phyloP scores from a whole-genome alignment of 2,797 vertebrate genomes.

The Sciurus carolinensis region DNA sequence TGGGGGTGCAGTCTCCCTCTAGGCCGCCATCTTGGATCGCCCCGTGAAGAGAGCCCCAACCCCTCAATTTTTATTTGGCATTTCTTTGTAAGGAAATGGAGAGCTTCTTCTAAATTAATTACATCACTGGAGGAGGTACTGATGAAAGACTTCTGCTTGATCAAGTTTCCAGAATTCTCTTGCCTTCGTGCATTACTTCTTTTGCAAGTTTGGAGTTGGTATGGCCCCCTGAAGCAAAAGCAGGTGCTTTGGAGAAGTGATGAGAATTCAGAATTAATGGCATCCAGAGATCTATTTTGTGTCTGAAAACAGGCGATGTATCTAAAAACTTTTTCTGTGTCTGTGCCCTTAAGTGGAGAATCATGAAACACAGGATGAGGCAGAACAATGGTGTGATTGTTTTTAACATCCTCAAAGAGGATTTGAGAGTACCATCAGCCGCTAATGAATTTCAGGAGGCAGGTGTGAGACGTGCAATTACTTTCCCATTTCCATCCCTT shows the following conservation, averaged over 20 bases:
- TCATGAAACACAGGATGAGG: constrained; percentile 67
- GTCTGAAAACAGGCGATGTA: constrained; percentile 56
- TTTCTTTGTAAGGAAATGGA: constrained; percentile 40
- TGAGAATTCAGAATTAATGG: constrained; percentile 67
- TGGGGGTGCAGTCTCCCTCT: too few relatives aligned
- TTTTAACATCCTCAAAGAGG: constrained; percentile 80
- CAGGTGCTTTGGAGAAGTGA: constrained; percentile 70
- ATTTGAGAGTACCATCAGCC: constrained; percentile 74
- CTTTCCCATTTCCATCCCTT: constrained; percentile 68
- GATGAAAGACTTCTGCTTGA: constrained; percentile 62
- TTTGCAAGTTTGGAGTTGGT: constrained; percentile 42
- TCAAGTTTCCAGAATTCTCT: constrained; percentile 56
- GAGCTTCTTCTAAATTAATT: constrained; percentile 62
- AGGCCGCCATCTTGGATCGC: too few relatives aligned
- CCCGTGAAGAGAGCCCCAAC: too few relatives aligned
- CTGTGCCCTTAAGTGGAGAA: constrained; percentile 46
- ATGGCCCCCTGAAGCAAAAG: constrained; percentile 55
- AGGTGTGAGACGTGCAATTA: constrained; percentile 84
- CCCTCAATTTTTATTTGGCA: background rate
- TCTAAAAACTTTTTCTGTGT: constrained; percentile 57
- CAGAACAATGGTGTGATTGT: constrained; percentile 60
- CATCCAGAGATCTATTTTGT: constrained; percentile 5
- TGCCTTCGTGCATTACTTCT: background rate
- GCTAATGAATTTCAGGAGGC: constrained; percentile 84
- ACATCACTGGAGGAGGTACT: background rate